phyloP scores from a whole-genome alignment of 53 echinoderm and acorn worm species.

The Glandiceps talaboti region DNA sequence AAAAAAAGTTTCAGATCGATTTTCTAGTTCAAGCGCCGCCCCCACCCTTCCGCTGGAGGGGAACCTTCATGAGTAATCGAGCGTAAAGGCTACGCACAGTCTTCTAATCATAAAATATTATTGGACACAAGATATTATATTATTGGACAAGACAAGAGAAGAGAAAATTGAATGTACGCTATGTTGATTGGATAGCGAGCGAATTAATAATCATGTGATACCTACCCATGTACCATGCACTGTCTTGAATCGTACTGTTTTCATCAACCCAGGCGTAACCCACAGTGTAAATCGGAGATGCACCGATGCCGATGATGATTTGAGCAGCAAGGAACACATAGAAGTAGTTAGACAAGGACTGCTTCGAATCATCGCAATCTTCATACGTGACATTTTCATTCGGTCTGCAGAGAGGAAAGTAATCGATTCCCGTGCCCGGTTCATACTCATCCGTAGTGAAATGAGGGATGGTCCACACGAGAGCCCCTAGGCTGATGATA shows the following conservation, averaged over 20 bases:
- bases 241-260: not conserved
- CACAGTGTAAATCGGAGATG: not conserved
- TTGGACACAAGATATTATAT: too few relatives aligned
- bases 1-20: too few relatives aligned
- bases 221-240: not conserved
- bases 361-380: not conserved
- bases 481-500: not conserved
- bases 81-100: too few relatives aligned
- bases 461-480: not conserved
- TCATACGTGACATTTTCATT: not conserved
- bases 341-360: not conserved
- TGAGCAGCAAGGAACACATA: not conserved
- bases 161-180: too few relatives aligned
- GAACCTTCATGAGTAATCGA: too few relatives aligned
- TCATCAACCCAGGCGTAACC: not conserved
- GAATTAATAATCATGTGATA: too few relatives aligned
- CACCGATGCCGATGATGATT: not conserved
- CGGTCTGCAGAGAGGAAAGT: not conserved
- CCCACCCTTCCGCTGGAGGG: too few relatives aligned
- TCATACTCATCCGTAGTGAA: not conserved
- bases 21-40: too few relatives aligned
- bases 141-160: too few relatives aligned
- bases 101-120: too few relatives aligned
- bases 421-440: not conserved
- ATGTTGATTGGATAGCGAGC: too few relatives aligned